A percentile compares a stretch with the other conserved stretches of the same genome.
Conservation (phyloP, 2,888 invertebrate species). For the Leptura quadrifasciata region DNA sequence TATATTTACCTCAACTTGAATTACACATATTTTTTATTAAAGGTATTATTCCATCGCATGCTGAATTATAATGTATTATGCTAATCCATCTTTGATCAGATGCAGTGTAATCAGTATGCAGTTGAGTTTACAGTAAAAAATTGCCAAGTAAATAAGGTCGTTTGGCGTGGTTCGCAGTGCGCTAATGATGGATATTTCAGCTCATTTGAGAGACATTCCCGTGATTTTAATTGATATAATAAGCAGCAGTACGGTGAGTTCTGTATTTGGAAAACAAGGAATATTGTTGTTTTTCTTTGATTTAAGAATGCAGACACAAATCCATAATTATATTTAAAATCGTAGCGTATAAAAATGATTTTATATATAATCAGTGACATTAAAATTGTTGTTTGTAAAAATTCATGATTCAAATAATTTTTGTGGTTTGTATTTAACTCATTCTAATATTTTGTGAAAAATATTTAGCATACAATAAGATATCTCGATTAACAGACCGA, state of each 20-base stretch:
- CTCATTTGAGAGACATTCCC: constrained; percentile 65
- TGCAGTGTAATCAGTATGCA: constrained; percentile 58
- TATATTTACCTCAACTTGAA: constrained; percentile 16
- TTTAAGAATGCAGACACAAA: constrained; percentile 12
- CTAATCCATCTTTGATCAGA: constrained; percentile 60
- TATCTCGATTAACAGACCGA: no score
- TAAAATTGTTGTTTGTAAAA: no score
- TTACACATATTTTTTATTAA: constrained; percentile 39
- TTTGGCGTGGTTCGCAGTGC: constrained; percentile 50
- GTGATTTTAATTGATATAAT: constrained; percentile 65
- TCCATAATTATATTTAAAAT: constrained; percentile 2
- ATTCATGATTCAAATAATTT: no score
- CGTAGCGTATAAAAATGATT: not conserved
- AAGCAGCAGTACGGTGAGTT: constrained; percentile 58
- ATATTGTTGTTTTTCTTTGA: constrained; percentile 11
- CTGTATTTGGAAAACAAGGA: constrained; percentile 61
- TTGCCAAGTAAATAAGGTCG: constrained; percentile 57
- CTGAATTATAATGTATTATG: constrained; percentile 58
- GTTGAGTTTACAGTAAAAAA: constrained; percentile 48
- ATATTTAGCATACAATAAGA: no score
- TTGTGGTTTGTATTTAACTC: no score
- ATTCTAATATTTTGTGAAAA: no score
- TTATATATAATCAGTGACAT: not conserved
- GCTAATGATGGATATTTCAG: constrained; percentile 65
- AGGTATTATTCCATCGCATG: constrained; percentile 48